Evolutionary conservation across 2,797 vertebrate genomes (phyloP), one percentile per base, ranked within the genome.

Genomic region (Peromyscus attwateri): DNA sequence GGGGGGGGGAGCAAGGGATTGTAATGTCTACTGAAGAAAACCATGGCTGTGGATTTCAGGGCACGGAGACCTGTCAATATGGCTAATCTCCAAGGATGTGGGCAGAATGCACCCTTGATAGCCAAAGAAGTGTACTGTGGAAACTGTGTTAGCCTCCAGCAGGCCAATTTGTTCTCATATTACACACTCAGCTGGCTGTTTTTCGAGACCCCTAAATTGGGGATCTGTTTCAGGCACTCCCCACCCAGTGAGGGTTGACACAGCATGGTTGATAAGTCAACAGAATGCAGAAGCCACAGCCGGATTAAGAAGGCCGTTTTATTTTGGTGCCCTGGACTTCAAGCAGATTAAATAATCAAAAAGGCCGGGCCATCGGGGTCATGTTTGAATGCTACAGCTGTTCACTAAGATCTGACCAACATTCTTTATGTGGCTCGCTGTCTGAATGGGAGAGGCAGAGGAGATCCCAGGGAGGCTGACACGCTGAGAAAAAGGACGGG

Each of bases 351-450:
- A 98, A 98, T 97, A 98, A 99, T 98, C 14, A 94, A 97, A 98
- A 98, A 98, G 97, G 91, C 89, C 31, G 96, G 97, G 98, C 98
- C 98, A 97, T 76, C 88, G 96, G 98, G 98, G 98, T 98, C 98
- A 98, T 98, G 99, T 99, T 99, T 99, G 98, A 97, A 98, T 97
- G 96, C 97, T 98, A 98, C 99, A 99, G 99, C 99, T 99, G 99
- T 99, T 99, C 98, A 96, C 97, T 37, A 95, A 95, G 98, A 98
- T 98, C 94, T 98, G 99, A 99, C 98, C 99, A 98, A 98, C 98
- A 97, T 95, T 98, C 98, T 98, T 98, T 98, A 89, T 96, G 94
- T 57, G 97, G 97, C 94, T 97, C 29, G 97, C 97, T 97, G 95
- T 97, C 97, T 97, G 98, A 98, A 98, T 98, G 98, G 98, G 95